phyloP scores from a whole-genome alignment of 1,140 invertebrate species.

The Zaprionus africanus region DNA sequence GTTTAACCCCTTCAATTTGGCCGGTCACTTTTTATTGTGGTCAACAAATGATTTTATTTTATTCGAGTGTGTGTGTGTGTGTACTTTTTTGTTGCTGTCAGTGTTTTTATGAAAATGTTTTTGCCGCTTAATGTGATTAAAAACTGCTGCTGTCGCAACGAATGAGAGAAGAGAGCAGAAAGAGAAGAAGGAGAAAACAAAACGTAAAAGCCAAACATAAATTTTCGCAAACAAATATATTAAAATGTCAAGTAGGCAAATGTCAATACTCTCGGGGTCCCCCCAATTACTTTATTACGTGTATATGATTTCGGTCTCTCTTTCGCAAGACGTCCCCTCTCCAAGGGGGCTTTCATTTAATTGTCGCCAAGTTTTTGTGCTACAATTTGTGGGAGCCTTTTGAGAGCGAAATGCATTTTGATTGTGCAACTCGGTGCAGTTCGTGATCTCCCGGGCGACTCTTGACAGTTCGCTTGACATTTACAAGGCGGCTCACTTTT shows the following conservation, averaged over 20 bases:
- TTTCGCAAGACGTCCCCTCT: too few species aligned
- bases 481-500: slow-evolving; percentile 77
- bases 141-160: slow-evolving; percentile 3
- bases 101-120: slow-evolving; percentile 42
- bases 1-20: slow-evolving; percentile 48
- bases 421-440: slow-evolving; percentile 68
- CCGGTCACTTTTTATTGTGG: slow-evolving; percentile 36
- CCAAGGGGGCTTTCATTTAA: slow-evolving; percentile 39
- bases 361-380: slow-evolving; percentile 46
- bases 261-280: slow-evolving; percentile 64
- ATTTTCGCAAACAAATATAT: slow-evolving; percentile 64
- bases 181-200: slow-evolving; percentile 24
- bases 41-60: slow-evolving; percentile 35
- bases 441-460: slow-evolving; percentile 67
- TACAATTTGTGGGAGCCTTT: slow-evolving; percentile 14
- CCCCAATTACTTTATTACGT: slow-evolving; percentile 68
- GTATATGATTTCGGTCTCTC: slow-evolving; percentile 44
- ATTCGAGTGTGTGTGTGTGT: background rate
- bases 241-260: slow-evolving; percentile 74
- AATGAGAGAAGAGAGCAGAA: background rate
- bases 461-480: slow-evolving; percentile 69
- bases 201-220: slow-evolving; percentile 39
- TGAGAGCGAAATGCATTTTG: slow-evolving; percentile 69
- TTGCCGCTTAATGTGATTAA: slow-evolving; percentile 34
- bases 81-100: background rate